phyloP scores from a whole-genome alignment of 2,797 vertebrate species.

The Pristis pectinata region DNA sequence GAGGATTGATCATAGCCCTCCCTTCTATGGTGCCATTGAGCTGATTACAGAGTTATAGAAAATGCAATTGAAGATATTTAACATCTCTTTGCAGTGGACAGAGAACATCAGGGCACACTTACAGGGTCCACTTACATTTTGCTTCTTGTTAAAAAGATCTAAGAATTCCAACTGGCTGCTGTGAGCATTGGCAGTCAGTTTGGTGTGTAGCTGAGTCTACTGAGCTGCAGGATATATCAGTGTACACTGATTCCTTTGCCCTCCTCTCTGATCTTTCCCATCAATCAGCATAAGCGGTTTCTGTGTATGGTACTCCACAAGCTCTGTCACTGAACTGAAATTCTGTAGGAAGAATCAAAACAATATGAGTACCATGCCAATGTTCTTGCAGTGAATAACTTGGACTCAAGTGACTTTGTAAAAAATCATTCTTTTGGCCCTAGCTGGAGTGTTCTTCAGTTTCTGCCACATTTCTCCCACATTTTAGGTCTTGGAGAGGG shows the following conservation, averaged over 20 bases:
- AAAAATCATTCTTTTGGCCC: neutral
- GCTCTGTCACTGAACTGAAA: slow-evolving; percentile 73
- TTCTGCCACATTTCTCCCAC: neutral
- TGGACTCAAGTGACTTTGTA: neutral
- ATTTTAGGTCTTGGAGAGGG: neutral
- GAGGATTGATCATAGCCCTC: neutral
- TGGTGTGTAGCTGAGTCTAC: neutral
- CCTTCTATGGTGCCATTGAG: neutral
- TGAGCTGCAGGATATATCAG: slow-evolving; percentile 65
- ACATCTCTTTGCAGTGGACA: neutral
- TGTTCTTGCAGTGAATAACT: neutral
- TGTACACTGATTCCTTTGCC: slow-evolving; percentile 76
- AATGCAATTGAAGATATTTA: neutral
- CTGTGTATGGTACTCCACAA: slow-evolving; percentile 74
- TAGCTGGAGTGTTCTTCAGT: neutral
- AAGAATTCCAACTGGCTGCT: neutral
- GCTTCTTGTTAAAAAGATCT: neutral
- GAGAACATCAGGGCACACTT: neutral
- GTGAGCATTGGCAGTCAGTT: neutral
- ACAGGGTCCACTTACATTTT: too few species aligned
- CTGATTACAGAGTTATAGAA: neutral
- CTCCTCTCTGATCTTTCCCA: slow-evolving; percentile 72
- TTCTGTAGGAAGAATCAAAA: slow-evolving; percentile 54
- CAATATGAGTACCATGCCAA: neutral
- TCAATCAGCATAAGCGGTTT: slow-evolving; percentile 84